Base-by-base conservation (phyloP, 2,797 vertebrate genomes). In the Ispidina lecontei region DNA sequence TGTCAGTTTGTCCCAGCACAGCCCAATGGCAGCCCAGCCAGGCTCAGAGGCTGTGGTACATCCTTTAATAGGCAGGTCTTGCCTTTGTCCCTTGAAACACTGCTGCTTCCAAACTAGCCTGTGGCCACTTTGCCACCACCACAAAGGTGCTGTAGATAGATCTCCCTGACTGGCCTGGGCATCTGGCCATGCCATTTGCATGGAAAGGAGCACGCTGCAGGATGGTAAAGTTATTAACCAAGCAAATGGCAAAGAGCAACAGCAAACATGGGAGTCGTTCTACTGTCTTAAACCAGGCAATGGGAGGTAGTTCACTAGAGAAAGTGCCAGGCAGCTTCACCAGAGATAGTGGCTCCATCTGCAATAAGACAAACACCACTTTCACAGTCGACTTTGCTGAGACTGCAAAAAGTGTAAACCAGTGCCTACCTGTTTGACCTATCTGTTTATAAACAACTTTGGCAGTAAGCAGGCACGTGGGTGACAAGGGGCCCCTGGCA, bases 21-120 rank as follows among this genome's bases (percentile, higher is more conserved):
- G 3, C 65, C 15, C 29, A 20, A 7, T 18, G 43, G 43, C 26
- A 59, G 55, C 41, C 7, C 2, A 0, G 44, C 20, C 1, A 0
- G 70, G 14, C 62, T 65, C 1, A 1, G 14, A 62, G 20, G 39
- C 63, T 69, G 33, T 2, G 2, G 33, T 0, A 1, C 10, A 16
- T 33, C 73, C 49, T 41, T 37, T 25, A 23, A 9, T 0, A 0
- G 12, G 21, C 44, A 43, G 31, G 28, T 43, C 13, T 62, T 7
- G 59, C 33, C 62, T 68, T 55, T 79, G 31, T 51, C 35, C 31
- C 35, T 14, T 20, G 14, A 18, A 21, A 60, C 26, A 10, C 51
- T 52, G 35, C 74, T 35, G 46, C 56, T 80, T 33, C 70, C 70
- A 29, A 10, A 59, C 11, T 7, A 56, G 41, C 51, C 70, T 3